phyloP scores from a whole-genome alignment of 2,797 vertebrate species.

The Sebastes hubbsi region DNA sequence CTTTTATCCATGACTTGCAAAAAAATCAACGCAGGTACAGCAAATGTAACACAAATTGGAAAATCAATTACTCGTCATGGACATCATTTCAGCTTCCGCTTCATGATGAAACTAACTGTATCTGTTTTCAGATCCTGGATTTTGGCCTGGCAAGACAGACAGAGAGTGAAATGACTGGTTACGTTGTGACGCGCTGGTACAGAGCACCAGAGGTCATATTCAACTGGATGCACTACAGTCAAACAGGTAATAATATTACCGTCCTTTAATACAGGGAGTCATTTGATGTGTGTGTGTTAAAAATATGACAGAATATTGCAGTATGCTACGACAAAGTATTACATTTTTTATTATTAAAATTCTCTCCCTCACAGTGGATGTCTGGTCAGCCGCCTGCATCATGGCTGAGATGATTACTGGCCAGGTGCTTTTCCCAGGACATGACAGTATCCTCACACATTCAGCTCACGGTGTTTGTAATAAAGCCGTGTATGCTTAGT shows the following conservation, averaged over 20 bases:
- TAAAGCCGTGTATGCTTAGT: background rate
- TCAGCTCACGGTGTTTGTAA: background rate
- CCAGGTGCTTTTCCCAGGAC: conserved; percentile 83
- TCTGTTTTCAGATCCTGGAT: conserved; percentile 82
- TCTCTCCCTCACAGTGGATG: conserved; percentile 78
- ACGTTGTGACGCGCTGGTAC: conserved; percentile 89
- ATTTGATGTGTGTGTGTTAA: background rate
- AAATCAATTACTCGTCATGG: background rate
- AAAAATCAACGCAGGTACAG: background rate
- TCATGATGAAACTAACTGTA: background rate
- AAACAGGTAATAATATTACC: conserved; percentile 75
- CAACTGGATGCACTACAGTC: conserved; percentile 90
- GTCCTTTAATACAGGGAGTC: background rate
- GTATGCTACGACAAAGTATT: background rate
- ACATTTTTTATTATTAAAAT: background rate
- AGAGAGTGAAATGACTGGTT: conserved; percentile 88
- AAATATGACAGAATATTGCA: background rate
- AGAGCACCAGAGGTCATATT: conserved; percentile 87
- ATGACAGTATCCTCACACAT: conserved; percentile 84
- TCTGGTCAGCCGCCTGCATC: conserved; percentile 88
- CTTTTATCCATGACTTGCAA: background rate
- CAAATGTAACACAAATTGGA: background rate
- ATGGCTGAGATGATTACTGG: conserved; percentile 87
- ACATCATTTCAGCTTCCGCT: background rate
- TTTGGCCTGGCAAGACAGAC: conserved; percentile 86